phyloP scores from a whole-genome alignment of 2,797 vertebrate species.

The Phoebastria nigripes region DNA sequence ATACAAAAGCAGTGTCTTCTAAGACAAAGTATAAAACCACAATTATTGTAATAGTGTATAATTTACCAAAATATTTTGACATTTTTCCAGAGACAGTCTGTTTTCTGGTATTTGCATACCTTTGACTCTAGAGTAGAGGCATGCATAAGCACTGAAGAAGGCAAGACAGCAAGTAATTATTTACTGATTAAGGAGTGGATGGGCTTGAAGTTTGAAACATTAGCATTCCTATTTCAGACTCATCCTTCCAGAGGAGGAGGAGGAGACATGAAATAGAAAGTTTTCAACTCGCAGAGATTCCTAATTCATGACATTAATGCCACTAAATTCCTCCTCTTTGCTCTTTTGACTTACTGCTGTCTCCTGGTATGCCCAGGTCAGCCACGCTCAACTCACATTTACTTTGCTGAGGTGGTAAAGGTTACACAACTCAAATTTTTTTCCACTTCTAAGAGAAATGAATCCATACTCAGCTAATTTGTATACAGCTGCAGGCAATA shows the following conservation, averaged over 20 bases:
- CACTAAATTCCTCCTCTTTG: not conserved
- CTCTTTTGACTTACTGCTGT: not conserved
- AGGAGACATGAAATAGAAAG: not conserved
- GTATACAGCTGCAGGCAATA: slow-evolving; percentile 76
- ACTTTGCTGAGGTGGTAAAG: slow-evolving; percentile 31
- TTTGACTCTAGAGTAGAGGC: not conserved
- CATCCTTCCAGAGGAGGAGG: not conserved
- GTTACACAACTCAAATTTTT: slow-evolving; percentile 31
- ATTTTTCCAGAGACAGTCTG: not conserved
- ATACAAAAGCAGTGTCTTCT: not conserved
- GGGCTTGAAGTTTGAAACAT: not conserved
- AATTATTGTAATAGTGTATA: not conserved
- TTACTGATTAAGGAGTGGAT: not conserved
- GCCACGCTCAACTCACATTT: not conserved
- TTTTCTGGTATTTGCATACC: slow-evolving; percentile 9
- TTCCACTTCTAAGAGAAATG: slow-evolving; percentile 64
- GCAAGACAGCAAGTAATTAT: slow-evolving; percentile 20
- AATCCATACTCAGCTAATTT: slow-evolving; percentile 76
- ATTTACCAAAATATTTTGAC: slow-evolving; percentile 32
- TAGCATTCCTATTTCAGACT: not conserved
- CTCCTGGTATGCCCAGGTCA: not conserved
- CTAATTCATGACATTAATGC: not conserved
- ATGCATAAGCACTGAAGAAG: not conserved
- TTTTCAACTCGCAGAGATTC: not conserved
- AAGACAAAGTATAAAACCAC: slow-evolving; percentile 4